Evolutionary conservation across 2,888 invertebrate species (phyloP).

Genomic region (Tortricodes alternella): DNA sequence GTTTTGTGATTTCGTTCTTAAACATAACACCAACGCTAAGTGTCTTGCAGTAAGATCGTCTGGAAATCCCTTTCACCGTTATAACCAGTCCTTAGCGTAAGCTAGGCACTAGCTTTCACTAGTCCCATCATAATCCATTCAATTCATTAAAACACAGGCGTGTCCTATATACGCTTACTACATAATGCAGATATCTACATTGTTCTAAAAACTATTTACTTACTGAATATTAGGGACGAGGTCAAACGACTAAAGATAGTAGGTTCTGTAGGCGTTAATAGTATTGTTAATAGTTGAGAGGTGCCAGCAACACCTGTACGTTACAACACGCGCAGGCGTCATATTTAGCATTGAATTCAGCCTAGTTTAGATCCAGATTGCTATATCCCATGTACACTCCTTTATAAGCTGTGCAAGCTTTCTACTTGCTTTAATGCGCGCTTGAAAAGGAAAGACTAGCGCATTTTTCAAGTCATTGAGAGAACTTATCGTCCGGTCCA

Average conservation of each 20-base stretch:
- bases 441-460: conserved; percentile 7
- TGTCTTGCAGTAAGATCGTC: conserved; percentile 5
- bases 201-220: not conserved
- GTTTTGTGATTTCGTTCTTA: too few relatives aligned
- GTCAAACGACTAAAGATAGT: conserved; percentile 15
- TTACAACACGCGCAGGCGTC: conserved; percentile 56
- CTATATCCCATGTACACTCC: conserved; percentile 30
- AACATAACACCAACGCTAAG: too few relatives aligned
- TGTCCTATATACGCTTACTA: not conserved
- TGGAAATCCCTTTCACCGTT: conserved; percentile 20
- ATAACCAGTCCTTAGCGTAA: conserved; percentile 24
- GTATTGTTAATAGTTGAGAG: conserved; percentile 63
- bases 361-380: conserved; percentile 22
- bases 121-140: conserved; percentile 19
- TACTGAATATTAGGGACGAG: conserved; percentile 19
- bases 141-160: not conserved
- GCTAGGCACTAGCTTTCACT: conserved; percentile 28
- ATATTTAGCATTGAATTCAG: conserved; percentile 38
- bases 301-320: conserved; percentile 42
- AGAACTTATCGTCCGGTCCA: not conserved
- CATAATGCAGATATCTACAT: not conserved
- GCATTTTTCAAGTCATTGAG: conserved; percentile 11
- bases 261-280: conserved; percentile 48
- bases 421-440: conserved; percentile 32
- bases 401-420: conserved; percentile 30